Conservation (phyloP, 2,113 vertebrate genomes). For the Siniperca knerii region DNA sequence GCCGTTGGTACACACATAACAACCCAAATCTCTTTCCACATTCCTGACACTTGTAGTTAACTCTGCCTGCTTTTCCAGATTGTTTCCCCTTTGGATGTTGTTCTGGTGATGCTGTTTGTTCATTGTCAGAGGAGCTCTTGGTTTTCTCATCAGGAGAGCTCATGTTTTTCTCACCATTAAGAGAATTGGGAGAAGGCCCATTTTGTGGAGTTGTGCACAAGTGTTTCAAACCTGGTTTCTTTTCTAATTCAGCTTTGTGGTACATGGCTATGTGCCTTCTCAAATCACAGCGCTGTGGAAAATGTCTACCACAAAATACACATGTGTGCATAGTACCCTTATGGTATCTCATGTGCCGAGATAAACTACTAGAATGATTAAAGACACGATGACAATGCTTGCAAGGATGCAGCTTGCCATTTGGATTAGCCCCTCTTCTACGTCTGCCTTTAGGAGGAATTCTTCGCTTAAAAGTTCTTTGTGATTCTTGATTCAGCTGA, state of each 20-base stretch:
- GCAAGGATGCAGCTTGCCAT: slow-evolving; percentile 82
- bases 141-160: slow-evolving; percentile 50
- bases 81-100: slow-evolving; percentile 48
- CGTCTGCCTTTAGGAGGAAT: slow-evolving; percentile 53
- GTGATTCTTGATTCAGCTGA: slow-evolving; percentile 69
- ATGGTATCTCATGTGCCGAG: slow-evolving; percentile 86
- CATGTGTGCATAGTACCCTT: slow-evolving; percentile 86
- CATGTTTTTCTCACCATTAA: slow-evolving; percentile 45
- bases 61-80: slow-evolving; percentile 61
- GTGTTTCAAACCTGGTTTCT: slow-evolving; percentile 70
- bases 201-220: slow-evolving; percentile 54
- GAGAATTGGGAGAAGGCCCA: slow-evolving; percentile 30
- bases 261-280: slow-evolving; percentile 83
- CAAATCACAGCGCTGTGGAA: slow-evolving; percentile 85
- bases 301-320: slow-evolving; percentile 82
- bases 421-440: slow-evolving; percentile 61
- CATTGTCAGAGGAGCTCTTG: slow-evolving; percentile 61
- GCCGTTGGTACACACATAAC: slow-evolving; percentile 83
- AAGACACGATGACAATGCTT: slow-evolving; percentile 85
- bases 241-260: slow-evolving; percentile 80
- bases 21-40: slow-evolving; percentile 85
- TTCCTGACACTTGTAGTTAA: slow-evolving; percentile 83
- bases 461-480: slow-evolving; percentile 51
- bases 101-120: slow-evolving; percentile 50
- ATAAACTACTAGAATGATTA: slow-evolving; percentile 86